Conservation (phyloP, 2,888 invertebrate species). For the Aphodius sticticus region DNA sequence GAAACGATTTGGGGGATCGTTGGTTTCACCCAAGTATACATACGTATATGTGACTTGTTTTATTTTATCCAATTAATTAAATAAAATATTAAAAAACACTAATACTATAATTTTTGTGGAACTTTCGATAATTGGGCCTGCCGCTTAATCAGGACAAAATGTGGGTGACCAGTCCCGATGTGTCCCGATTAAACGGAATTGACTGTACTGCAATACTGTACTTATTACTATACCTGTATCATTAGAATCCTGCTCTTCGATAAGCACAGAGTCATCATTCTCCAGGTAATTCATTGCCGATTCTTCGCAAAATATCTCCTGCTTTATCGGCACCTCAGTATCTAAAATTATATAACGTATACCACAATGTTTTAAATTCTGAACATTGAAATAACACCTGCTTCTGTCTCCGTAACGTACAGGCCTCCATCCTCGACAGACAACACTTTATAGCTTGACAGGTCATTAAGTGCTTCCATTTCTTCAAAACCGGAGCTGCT, state of each 20-base stretch:
- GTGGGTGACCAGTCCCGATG: too few relatives aligned
- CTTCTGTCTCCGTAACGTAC: slow-evolving; percentile 43
- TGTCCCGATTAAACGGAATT: too few relatives aligned
- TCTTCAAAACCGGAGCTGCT: slow-evolving; percentile 33
- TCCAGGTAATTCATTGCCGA: slow-evolving; percentile 27
- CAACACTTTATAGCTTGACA: slow-evolving; percentile 44
- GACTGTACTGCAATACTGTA: too few relatives aligned
- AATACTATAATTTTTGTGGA: too few relatives aligned
- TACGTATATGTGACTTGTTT: too few relatives aligned
- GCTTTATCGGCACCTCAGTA: slow-evolving; percentile 39
- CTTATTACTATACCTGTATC: background rate
- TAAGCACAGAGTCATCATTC: slow-evolving; percentile 26
- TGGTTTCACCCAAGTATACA: too few relatives aligned
- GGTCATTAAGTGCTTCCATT: slow-evolving; percentile 50
- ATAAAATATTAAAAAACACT: too few relatives aligned
- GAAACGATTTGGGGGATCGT: too few relatives aligned
- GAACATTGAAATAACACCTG: background rate
- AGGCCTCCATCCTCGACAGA: slow-evolving; percentile 46
- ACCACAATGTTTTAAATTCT: background rate
- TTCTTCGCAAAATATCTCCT: slow-evolving; percentile 33
- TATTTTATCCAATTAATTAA: too few relatives aligned
- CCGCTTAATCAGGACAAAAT: too few relatives aligned
- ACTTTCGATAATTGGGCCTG: too few relatives aligned
- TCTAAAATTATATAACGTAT: slow-evolving; percentile 30
- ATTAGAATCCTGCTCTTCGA: slow-evolving; percentile 12